A percentile compares a stretch with the other conserved stretches of the same genome.
Evolutionary conservation across 2,888 invertebrate species (phyloP).

Genomic region (Aleiodes leptofemur): DNA sequence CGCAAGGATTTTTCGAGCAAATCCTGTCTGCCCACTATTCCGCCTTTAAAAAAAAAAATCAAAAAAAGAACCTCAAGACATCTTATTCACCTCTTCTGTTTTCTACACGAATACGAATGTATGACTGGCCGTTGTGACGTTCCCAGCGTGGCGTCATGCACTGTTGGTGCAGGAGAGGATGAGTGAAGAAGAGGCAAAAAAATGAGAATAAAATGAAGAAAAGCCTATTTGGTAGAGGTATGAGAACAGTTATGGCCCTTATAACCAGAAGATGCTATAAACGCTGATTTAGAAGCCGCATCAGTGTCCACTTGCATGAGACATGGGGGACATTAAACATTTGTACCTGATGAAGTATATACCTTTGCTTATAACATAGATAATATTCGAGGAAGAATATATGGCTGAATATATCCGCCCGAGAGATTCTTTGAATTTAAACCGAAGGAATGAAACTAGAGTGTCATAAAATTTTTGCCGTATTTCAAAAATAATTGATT

Average conservation of each 20-base stretch:
- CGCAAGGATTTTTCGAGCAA: constrained; percentile 17
- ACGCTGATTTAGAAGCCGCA: constrained; percentile 57
- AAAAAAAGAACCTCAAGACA: constrained; percentile 56
- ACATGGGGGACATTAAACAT: constrained; percentile 49
- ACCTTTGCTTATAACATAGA: constrained; percentile 20
- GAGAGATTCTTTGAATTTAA: background rate
- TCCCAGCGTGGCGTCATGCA: constrained; percentile 47
- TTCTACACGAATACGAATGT: constrained; percentile 32
- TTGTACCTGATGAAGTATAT: constrained; percentile 37
- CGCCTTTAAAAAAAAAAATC: constrained; percentile 37
- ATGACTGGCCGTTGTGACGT: constrained; percentile 20
- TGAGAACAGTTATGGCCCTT: constrained; percentile 41
- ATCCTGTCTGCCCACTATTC: constrained; percentile 52
- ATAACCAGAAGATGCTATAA: constrained; percentile 52
- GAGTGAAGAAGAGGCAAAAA: constrained; percentile 17
- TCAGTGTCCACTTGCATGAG: constrained; percentile 51
- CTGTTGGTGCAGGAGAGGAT: constrained; percentile 35
- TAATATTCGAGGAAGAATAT: constrained; percentile 30
- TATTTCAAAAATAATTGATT: too few species aligned
- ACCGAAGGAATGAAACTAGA: too few species aligned
- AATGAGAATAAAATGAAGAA: constrained; percentile 17
- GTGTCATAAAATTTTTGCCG: too few species aligned
- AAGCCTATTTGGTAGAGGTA: constrained; percentile 39
- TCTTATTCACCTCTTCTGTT: constrained; percentile 58
- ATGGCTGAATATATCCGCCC: background rate